Evolutionary conservation across 2,888 invertebrate species (phyloP), one percentile per base, ranked within the genome.

Genomic region (Zygaena filipendulae): DNA sequence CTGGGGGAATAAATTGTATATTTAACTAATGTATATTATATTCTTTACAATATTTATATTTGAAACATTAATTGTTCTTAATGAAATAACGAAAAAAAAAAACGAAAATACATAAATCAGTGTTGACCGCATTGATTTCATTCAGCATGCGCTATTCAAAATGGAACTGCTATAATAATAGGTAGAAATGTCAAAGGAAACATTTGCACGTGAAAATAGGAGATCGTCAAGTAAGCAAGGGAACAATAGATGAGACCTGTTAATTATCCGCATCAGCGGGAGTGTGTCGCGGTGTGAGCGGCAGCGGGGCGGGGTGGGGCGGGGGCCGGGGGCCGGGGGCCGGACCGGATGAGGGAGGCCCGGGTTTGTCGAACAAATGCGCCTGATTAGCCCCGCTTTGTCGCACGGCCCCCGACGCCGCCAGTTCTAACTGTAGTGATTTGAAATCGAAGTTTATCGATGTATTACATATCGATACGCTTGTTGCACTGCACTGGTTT

Each of bases 361-460:
- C 39, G 52, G 59, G 63, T 63, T 66, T 67, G 63, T 59, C 58
- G 61, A 67, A 72, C 72, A 68, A 72, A 71, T 74, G 69, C 60
- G 56, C 59, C 67, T 72, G 72, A 72, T 75, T 72, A 74, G 64
- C 53, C 56, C 40, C 58, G 64, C 69, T 70, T 66, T 71, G 74
- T 68, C 59, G 52, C 48, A 39, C 41, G 36, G 35, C 36, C 32
- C 36, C 38, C 35, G 36, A 35, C 38, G 37, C 29, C 37, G 40
- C 41, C 29, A 20, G 30, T 36, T 36, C 46, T 28, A 34, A 32
- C 38, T 32, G 33, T 38, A 37, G 39, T 37, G 36, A 33, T 29
- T 34, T 26, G 24, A 33, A 31, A 33, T 35, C 29, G 25, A 32
- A 26, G 32, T 36, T 34, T 34, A 37, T 37, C 39, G 35, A 35